Base-by-base conservation (phyloP, 2,888 invertebrate species). In the Alentia gelatinosa region DNA sequence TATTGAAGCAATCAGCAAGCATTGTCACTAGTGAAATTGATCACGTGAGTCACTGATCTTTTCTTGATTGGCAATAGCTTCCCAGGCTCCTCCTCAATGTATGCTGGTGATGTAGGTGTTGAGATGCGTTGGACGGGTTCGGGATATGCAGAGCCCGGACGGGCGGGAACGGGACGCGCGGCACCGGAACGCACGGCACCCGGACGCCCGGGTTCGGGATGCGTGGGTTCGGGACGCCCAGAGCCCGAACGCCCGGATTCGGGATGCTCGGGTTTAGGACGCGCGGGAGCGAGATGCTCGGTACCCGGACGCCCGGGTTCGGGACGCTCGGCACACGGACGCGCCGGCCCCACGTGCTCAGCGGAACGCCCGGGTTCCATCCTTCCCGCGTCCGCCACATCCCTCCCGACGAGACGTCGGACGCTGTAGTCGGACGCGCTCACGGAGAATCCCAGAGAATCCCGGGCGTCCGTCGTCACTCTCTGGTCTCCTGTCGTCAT, bases 41-140 rank as follows among this genome's bases (percentile, higher is more conserved):
- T n/a, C 15, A 83, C 35, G 23, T 83, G 83, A 37, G 35, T 83
- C 26, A 86, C 47, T 9, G 86, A 86, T 47, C 86, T 42, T 30
- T 86, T 86, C 47, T 86, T 86, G 50, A 86, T 86, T 1, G 86
- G 86, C n/a, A 86, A 39, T 15, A 37, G 37, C 26, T 35, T 68
- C n/a, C 68, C 23, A n/a, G 56, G 9, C 9, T 75, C 39, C 12
- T 83, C 40, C 37, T 83, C 83, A 35, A 3, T 26, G 30, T 26
- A 3, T 19, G 56, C 3, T n/a, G 56, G 56, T n/a, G 56, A 56
- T 12, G 56, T 19, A n/a, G 9, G n/a, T n/a, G n/a, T n/a, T n/a
- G n/a, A n/a, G n/a, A n/a, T n/a, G n/a, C n/a, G n/a, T n/a, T n/a
- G n/a, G n/a, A n/a, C n/a, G n/a, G n/a, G n/a, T n/a, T n/a, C n/a